A percentile compares a stretch with the other conserved stretches of the same genome.
These are phyloP conservation scores for Bos javanicus DNA, from an alignment of 2,113 vertebrate species.

Conservation along the genomic window DNA sequence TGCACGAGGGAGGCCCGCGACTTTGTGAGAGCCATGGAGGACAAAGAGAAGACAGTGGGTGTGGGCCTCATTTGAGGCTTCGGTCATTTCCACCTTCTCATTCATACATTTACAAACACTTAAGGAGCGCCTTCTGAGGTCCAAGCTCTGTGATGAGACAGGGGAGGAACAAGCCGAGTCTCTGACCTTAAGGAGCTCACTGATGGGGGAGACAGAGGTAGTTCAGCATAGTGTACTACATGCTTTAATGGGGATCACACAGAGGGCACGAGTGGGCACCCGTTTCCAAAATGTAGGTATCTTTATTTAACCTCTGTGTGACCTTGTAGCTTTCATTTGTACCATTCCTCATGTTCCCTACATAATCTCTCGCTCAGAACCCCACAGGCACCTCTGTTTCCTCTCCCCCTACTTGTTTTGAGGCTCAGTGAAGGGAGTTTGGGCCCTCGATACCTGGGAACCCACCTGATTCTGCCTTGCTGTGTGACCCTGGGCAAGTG, in stretches of 20 bases:
- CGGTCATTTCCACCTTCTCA: neutral
- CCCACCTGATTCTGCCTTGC: neutral
- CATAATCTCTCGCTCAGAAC: neutral
- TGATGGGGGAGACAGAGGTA: neutral
- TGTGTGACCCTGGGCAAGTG: neutral
- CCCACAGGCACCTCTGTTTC: neutral
- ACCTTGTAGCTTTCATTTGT: neutral
- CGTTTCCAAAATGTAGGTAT: neutral
- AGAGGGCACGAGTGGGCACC: neutral
- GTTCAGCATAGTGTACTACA: neutral
- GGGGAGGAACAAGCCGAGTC: neutral
- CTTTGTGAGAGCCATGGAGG: slow-evolving; percentile 85
- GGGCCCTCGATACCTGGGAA: neutral
- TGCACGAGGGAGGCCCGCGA: slow-evolving; percentile 85
- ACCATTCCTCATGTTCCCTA: neutral
- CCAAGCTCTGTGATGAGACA: neutral
- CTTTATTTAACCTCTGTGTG: neutral
- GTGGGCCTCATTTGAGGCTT: neutral
- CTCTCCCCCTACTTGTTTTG: no score
- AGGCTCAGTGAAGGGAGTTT: neutral
- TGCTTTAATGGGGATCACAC: neutral
- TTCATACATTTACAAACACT: neutral
- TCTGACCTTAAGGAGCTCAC: neutral
- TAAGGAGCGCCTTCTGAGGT: neutral
- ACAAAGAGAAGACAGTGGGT: slow-evolving; percentile 77